Base-by-base conservation (phyloP, 2,888 invertebrate species). In the Troglohyphantes excavatus region DNA sequence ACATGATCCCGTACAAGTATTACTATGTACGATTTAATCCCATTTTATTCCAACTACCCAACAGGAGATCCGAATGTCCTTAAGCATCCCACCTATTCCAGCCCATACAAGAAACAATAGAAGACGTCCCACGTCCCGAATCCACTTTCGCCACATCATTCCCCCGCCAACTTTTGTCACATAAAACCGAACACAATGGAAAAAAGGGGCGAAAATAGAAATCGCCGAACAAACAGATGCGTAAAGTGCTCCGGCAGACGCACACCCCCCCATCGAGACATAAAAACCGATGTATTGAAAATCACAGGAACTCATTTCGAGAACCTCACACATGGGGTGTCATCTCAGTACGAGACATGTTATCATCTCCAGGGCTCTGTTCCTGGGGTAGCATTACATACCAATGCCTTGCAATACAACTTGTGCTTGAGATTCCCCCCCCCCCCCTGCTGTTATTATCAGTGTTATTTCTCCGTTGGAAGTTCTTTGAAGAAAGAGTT, bases 301-400 rank as follows among this genome's bases (percentile, higher is more conserved):
- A 83, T 83, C 83, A 73, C 83, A 65, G 46, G 21, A 65, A 83
- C 73, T 83, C 83, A 83, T 83, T 83, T 65, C 26, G 61, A 33
- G 21, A 23, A 23, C 26, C 39, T 63, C 29, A 26, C 43, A 73
- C 59, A 19, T 43, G 26, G 65, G 83, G 73, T 83, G 83, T 83
- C 83, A 83, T 83, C 73, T 73, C 13, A 21, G 68, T 59, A 61
- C 61, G 23, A 78, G 78, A 70, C 76, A 85, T 68, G 85, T 85
- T 65, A 85, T 85, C 85, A 85, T 78, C 68, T 68, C 27, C 6
- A 59, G 33, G 67, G 53, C 68, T 59, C 39, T 53, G 19, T 39
- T 68, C 29, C 53, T 85, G 67, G 21, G 29, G 43, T 78, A 26
- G 68, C 85, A 85, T 85, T 78, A 78, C 70, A 70, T 70, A 70